phyloP scores from a whole-genome alignment of 2,888 invertebrate species.

The Pollenia griseotomentosa region DNA sequence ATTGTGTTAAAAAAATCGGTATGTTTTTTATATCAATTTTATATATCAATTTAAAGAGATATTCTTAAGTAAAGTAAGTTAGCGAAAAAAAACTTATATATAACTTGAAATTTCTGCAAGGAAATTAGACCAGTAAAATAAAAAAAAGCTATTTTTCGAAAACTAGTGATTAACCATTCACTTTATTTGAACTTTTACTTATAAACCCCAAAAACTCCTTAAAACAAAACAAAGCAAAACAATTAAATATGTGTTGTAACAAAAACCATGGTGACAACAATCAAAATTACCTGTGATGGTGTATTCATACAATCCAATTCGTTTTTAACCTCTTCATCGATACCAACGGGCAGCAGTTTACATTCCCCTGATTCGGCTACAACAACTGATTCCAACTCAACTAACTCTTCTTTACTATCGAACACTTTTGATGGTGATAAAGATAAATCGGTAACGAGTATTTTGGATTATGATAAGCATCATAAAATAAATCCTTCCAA shows the following conservation, averaged over 20 bases:
- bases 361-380: conserved; percentile 22
- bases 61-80: too few species aligned
- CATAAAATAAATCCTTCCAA: conserved; percentile 34
- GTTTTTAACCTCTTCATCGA: conserved; percentile 79
- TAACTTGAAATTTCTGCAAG: background rate
- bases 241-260: conserved; percentile 69
- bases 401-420: conserved; percentile 16
- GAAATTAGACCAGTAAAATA: conserved; percentile 42
- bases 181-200: background rate
- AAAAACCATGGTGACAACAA: conserved; percentile 83
- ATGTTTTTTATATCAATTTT: too few species aligned
- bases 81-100: background rate
- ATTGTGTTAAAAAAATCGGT: too few species aligned
- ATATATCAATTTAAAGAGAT: too few species aligned
- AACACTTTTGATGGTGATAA: conserved; percentile 64
- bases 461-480: conserved; percentile 53
- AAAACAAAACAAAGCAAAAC: conserved; percentile 18
- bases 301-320: conserved; percentile 84
- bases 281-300: conserved; percentile 84
- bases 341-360: conserved; percentile 49
- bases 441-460: conserved; percentile 56
- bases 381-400: conserved; percentile 57
- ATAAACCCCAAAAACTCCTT: background rate
- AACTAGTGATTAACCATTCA: conserved; percentile 22
- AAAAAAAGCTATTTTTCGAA: background rate